Conservation (phyloP, 2,888 invertebrate species). For the Nomada hirtipes region DNA sequence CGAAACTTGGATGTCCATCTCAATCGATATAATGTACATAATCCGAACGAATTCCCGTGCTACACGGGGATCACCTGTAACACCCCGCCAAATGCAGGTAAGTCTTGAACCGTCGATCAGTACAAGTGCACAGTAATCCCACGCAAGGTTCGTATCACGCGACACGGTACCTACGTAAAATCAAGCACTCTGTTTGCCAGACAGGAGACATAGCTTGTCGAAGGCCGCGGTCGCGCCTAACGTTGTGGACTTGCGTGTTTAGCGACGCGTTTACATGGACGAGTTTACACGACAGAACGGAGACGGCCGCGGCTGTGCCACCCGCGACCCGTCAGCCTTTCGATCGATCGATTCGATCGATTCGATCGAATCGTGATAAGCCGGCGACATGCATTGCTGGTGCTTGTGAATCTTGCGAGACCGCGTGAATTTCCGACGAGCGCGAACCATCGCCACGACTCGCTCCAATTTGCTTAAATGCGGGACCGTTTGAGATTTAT, state of each 20-base stretch:
- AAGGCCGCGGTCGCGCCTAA: conserved; percentile 66
- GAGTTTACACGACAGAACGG: conserved; percentile 61
- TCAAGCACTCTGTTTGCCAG: conserved; percentile 66
- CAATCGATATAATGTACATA: too few relatives aligned
- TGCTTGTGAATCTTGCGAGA: conserved; percentile 49
- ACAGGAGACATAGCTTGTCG: conserved; percentile 64
- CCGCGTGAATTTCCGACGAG: conserved; percentile 19
- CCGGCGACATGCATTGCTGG: not conserved
- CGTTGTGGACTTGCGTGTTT: conserved; percentile 75
- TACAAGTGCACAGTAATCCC: conserved; percentile 55
- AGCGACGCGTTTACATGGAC: conserved; percentile 67
- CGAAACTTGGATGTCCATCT: too few relatives aligned
- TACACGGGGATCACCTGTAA: conserved; percentile 18
- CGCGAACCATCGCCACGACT: not conserved
- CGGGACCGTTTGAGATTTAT: too few relatives aligned
- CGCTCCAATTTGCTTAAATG: too few relatives aligned
- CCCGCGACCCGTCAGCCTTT: conserved; percentile 20
- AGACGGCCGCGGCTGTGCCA: conserved; percentile 28
- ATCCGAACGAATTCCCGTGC: not conserved
- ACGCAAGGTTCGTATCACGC: conserved; percentile 38
- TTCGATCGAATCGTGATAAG: conserved; percentile 18
- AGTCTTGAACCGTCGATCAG: conserved; percentile 19
- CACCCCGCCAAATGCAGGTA: conserved; percentile 41
- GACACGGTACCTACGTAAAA: conserved; percentile 68
- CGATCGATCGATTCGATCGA: conserved; percentile 54